Base-by-base conservation (phyloP, 2,113 vertebrate genomes). In the Pteronura brasiliensis region DNA sequence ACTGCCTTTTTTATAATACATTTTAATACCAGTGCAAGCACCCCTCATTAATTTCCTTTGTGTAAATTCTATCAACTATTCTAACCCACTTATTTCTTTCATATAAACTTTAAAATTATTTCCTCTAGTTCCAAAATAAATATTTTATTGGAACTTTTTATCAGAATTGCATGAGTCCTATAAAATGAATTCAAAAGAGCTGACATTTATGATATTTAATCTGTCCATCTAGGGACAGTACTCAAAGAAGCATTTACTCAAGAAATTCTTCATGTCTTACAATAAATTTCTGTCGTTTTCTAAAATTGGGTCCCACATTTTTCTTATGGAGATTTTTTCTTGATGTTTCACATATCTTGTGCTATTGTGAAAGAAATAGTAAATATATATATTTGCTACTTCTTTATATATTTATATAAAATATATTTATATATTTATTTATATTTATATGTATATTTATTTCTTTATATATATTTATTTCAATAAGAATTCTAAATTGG, bases 61-160 rank as follows among this genome's bases (percentile, higher is more conserved):
- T 47, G 65, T 34, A 85, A 96, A 80, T 79, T 79, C 23, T 79
- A 89, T 74, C 61, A 89, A 52, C 44, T 74, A 84, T 84, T 36
- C 39, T 71, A 6, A 72, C 4, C 63, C 72, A 88, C 57, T 95
- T 36, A 55, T 79, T 93, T 94, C 34, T 85, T 93, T 94, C n/a
- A 92, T 63, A 92, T 74, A 86, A 94, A 79, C 7, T 79, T 88
- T 69, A 42, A 88, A 84, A 88, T 82, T 55, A 71, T 84, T 92
- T 63, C 77, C 29, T 63, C 20, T 63, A 39, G 20, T 92, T 88
- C 55, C 52, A 88, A 85, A 92, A 88, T 77, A 93, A 61, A 82
- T 87, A 69, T 27, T 77, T 14, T 67, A 87, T 34, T 71, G 59
- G 52, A 69, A 88, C 14, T 86, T 91, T 84, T 79, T 2, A 88